These are phyloP conservation scores for Agrypnus murinus DNA, from an alignment of 2,888 invertebrate species.

Conservation along the genomic window DNA sequence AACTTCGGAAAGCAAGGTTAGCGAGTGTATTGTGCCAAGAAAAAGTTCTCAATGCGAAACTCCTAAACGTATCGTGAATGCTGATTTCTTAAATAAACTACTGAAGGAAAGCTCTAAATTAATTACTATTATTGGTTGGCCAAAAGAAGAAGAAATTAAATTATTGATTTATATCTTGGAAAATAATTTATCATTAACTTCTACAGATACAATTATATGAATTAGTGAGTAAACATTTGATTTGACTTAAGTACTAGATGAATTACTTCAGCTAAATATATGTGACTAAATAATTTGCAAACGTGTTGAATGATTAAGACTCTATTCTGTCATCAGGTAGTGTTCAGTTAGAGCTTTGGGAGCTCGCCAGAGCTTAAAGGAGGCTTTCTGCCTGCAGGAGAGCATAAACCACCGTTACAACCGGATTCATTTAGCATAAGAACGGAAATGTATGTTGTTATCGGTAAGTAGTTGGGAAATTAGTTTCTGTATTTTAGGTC, in stretches of 20 bases:
- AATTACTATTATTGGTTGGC: neutral
- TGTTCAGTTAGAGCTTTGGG: conserved; percentile 34
- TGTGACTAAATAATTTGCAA: neutral
- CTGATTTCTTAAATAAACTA: conserved; percentile 32
- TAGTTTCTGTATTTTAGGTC: conserved; percentile 45
- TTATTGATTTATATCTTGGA: no score
- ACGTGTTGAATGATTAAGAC: conserved; percentile 30
- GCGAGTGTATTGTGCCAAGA: conserved; percentile 32
- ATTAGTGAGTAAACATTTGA: no score
- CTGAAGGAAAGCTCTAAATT: conserved; percentile 8
- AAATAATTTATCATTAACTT: no score
- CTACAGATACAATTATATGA: no score
- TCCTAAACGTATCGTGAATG: conserved; percentile 35
- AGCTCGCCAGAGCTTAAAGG: conserved; percentile 39
- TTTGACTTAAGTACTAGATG: no score
- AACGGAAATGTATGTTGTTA: conserved; percentile 47
- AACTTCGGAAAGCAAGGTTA: conserved; percentile 41
- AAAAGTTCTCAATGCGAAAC: conserved; percentile 41
- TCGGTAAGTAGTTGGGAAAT: conserved; percentile 46
- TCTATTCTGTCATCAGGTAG: conserved; percentile 39
- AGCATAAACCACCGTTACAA: conserved; percentile 42
- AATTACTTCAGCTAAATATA: neutral
- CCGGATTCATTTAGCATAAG: conserved; percentile 45
- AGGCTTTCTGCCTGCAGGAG: conserved; percentile 40
- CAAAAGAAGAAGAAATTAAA: no score